Conservation (phyloP, 2,888 invertebrate genomes). For the Lydus trimaculatus region DNA sequence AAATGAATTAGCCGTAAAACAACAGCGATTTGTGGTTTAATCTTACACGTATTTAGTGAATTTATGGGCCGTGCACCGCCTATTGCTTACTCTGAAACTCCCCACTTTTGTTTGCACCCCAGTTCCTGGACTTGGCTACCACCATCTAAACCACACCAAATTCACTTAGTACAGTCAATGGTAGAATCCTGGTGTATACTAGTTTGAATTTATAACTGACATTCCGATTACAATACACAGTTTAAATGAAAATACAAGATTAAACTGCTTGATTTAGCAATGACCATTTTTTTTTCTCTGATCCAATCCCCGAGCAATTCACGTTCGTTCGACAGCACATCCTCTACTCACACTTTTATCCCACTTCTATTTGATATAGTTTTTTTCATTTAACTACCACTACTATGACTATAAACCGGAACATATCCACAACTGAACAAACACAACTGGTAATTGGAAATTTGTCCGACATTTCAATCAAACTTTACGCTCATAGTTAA, state of each 20-base stretch:
- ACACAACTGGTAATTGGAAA: constrained; percentile 3
- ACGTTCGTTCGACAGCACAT: constrained; percentile 1
- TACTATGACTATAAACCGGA: constrained; percentile 16
- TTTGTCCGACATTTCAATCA: not conserved
- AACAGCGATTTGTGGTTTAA: constrained; percentile 62
- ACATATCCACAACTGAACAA: constrained; percentile 9
- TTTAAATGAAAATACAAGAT: constrained; percentile 33
- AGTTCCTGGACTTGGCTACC: constrained; percentile 19
- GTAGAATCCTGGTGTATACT: constrained; percentile 31
- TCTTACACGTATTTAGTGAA: constrained; percentile 60
- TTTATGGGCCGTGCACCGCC: constrained; percentile 57
- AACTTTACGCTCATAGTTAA: not conserved
- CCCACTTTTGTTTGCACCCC: constrained; percentile 40
- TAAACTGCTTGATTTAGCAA: constrained; percentile 33
- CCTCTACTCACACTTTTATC: not conserved
- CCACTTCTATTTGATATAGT: not conserved
- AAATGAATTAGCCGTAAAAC: constrained; percentile 62
- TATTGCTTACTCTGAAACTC: constrained; percentile 41
- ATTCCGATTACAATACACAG: constrained; percentile 29
- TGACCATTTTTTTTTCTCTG: constrained; percentile 15
- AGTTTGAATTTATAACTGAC: constrained; percentile 29
- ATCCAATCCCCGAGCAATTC: constrained; percentile 4
- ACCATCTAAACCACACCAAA: constrained; percentile 39
- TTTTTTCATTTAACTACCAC: not conserved
- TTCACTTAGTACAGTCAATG: constrained; percentile 40